phyloP scores from a whole-genome alignment of 2,888 invertebrate species.

The Scaptomyza polygonia region DNA sequence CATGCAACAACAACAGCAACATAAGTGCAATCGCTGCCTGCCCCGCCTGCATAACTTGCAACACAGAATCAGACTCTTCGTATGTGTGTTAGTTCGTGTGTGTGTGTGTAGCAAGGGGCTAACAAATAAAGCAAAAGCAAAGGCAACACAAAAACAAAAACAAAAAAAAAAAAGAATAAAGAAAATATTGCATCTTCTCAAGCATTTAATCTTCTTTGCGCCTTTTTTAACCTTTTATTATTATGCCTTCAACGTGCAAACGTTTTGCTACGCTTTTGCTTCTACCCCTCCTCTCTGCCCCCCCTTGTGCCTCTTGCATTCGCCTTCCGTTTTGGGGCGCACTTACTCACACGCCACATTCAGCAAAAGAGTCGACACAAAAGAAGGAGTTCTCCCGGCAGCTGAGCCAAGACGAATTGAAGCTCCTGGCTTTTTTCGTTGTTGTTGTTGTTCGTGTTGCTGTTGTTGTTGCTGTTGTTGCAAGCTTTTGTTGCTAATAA shows the following conservation, averaged over 20 bases:
- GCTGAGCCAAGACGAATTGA: conserved; percentile 52
- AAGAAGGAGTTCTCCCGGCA: conserved; percentile 29
- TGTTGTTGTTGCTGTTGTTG: conserved; percentile 13
- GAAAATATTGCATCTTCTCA: conserved; percentile 79
- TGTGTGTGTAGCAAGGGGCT: not conserved
- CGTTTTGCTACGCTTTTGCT: conserved; percentile 78
- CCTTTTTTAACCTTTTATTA: conserved; percentile 81
- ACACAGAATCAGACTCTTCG: conserved; percentile 15
- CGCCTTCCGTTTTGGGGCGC: conserved; percentile 75
- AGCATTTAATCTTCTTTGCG: conserved; percentile 82
- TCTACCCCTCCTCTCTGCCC: not conserved
- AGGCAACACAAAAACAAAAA: too few species aligned
- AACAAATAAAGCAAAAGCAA: conserved; percentile 24
- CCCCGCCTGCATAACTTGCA: conserved; percentile 63
- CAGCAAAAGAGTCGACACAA: conserved; percentile 19
- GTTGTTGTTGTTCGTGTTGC: not conserved
- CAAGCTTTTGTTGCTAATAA: conserved; percentile 78
- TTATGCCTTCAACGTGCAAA: conserved; percentile 81
- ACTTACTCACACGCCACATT: conserved; percentile 75
- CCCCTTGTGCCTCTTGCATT: conserved; percentile 14
- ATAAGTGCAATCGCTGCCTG: conserved; percentile 77
- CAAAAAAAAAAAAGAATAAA: conserved; percentile 48
- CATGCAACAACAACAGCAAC: conserved; percentile 44
- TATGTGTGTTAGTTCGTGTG: not conserved
- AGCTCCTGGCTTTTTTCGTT: conserved; percentile 58